Conservation (phyloP, 1,140 invertebrate genomes). For the Aphaenogaster floridana region DNA sequence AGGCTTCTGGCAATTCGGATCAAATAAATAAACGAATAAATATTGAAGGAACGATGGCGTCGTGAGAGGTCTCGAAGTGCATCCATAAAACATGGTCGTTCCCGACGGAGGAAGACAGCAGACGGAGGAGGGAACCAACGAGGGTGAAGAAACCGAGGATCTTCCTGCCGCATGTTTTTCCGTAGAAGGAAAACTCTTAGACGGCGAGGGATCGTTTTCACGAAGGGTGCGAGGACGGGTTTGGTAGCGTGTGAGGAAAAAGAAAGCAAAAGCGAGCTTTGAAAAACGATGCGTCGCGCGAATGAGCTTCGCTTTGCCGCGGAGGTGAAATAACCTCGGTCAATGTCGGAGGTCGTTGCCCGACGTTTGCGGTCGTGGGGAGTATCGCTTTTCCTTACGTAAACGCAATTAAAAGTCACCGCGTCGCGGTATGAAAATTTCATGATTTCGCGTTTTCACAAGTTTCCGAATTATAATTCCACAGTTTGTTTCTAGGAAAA, state of each 20-base stretch:
- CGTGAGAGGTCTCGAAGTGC: constrained; percentile 74
- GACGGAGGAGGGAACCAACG: constrained; percentile 36
- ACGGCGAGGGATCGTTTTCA: constrained; percentile 67
- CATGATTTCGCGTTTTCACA: not conserved
- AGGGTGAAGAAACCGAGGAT: constrained; percentile 70
- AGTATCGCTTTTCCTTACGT: constrained; percentile 30
- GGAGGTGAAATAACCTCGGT: constrained; percentile 23
- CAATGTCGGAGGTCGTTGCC: constrained; percentile 59
- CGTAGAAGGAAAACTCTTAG: constrained; percentile 66
- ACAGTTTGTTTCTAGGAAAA: not conserved
- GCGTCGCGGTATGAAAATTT: constrained; percentile 1
- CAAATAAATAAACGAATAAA: constrained; percentile 62
- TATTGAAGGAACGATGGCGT: constrained; percentile 64
- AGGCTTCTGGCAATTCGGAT: constrained; percentile 5
- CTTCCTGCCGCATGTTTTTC: constrained; percentile 63
- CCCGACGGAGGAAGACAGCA: constrained; percentile 54
- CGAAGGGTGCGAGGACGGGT: constrained; percentile 48
- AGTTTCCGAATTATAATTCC: not conserved
- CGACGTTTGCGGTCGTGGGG: constrained; percentile 18
- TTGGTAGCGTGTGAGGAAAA: not conserved
- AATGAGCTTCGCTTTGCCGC: constrained; percentile 14
- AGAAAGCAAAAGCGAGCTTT: constrained; percentile 11
- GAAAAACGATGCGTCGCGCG: constrained; percentile 36
- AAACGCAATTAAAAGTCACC: constrained; percentile 45
- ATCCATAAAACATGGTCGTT: constrained; percentile 71